phyloP scores from a whole-genome alignment of 2,797 vertebrate species.

The Mormyrops attenuatus region DNA sequence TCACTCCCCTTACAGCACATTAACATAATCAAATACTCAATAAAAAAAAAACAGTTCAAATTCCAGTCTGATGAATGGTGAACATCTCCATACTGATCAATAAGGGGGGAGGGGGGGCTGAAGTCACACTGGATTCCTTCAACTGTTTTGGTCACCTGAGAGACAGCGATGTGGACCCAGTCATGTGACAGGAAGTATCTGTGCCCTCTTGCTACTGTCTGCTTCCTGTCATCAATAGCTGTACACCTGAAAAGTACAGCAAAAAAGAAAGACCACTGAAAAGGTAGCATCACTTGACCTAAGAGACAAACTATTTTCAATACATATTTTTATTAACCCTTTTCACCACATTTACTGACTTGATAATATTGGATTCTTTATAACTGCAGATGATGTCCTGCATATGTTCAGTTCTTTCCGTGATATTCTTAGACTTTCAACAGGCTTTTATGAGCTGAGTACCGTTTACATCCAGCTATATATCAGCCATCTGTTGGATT shows the following conservation, averaged over 20 bases:
- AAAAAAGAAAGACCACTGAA: not conserved
- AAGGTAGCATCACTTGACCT: not conserved
- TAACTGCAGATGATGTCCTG: not conserved
- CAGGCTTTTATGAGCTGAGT: not conserved
- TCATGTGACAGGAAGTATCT: not conserved
- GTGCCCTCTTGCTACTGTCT: not conserved
- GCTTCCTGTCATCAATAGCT: not conserved
- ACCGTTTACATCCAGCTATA: not conserved
- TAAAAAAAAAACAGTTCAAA: not conserved
- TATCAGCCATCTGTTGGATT: not conserved
- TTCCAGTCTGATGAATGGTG: not conserved
- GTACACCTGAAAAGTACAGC: not conserved
- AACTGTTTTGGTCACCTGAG: not conserved
- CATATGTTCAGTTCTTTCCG: not conserved
- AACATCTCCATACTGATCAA: not conserved
- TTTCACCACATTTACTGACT: not conserved
- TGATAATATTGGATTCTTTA: not conserved
- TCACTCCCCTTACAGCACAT: not conserved
- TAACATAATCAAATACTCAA: not conserved
- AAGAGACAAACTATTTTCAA: not conserved
- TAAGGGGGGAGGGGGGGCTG: not conserved
- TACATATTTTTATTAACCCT: not conserved
- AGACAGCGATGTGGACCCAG: not conserved
- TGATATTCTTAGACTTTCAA: not conserved
- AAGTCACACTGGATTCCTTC: not conserved